Evolutionary conservation across 1,140 invertebrate species (phyloP).

Genomic region (Temnothorax nylanderi): DNA sequence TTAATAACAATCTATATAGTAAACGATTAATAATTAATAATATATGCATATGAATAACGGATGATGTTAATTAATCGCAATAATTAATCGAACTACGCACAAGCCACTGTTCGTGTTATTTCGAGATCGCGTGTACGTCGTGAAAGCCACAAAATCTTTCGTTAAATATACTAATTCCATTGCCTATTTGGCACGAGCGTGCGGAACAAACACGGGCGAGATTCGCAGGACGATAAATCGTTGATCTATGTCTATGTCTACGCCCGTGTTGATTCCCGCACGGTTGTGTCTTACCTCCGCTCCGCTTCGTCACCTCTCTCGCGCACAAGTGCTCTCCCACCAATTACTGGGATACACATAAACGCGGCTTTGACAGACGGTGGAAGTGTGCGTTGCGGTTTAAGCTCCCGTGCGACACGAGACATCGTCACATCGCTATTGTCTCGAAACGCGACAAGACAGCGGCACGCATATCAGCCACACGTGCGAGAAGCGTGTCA

Average conservation of each 20-base stretch:
- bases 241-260: background rate
- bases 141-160: background rate
- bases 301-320: background rate
- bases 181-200: background rate
- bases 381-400: background rate
- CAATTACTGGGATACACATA: constrained; percentile 31
- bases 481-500: background rate
- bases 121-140: background rate
- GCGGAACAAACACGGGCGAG: background rate
- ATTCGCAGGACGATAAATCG: constrained; percentile 30
- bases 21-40: background rate
- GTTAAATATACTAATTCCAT: constrained; percentile 18
- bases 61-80: background rate
- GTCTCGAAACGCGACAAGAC: constrained; percentile 27
- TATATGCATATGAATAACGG: background rate
- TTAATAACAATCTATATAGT: background rate
- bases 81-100: constrained; percentile 8
- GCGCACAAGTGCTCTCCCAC: background rate
- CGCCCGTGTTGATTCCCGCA: background rate
- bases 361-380: constrained; percentile 18
- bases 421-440: background rate
- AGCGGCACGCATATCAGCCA: background rate
- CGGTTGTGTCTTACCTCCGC: background rate
- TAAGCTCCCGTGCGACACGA: background rate
- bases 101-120: background rate